Percentiles rank a stretch among this genome's conserved stretches.
phyloP scores from a whole-genome alignment of 2,113 vertebrate species.

The Neotoma lepida region DNA sequence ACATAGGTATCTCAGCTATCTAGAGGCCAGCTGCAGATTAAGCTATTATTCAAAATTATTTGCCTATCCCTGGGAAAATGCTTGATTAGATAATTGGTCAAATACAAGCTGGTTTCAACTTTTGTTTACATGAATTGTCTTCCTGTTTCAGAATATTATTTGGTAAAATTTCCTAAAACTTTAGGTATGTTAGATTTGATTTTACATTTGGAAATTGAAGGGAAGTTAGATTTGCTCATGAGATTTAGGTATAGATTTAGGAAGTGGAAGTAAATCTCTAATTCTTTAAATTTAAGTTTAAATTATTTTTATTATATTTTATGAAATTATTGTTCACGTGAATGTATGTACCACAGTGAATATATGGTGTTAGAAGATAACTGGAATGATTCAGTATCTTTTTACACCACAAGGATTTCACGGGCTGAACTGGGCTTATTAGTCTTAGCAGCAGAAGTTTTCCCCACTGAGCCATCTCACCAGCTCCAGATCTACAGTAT shows the following conservation, averaged over 20 bases:
- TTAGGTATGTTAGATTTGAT: neutral
- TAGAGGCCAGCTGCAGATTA: neutral
- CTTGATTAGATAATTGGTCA: slow-evolving; percentile 20
- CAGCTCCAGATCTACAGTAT: neutral
- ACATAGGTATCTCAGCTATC: slow-evolving; percentile 49
- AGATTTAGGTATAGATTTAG: neutral
- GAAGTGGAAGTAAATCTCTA: neutral
- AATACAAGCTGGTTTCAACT: neutral
- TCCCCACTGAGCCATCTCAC: neutral
- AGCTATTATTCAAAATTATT: slow-evolving; percentile 48
- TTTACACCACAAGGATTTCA: neutral
- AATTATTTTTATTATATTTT: neutral
- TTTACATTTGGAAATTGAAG: neutral
- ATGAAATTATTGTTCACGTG: neutral
- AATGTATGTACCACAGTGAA: neutral
- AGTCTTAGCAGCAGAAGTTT: neutral
- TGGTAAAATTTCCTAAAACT: neutral
- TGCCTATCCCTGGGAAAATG: slow-evolving; percentile 18
- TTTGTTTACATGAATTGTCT: slow-evolving; percentile 26
- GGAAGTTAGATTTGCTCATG: neutral
- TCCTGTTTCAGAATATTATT: slow-evolving; percentile 28
- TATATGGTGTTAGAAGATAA: neutral
- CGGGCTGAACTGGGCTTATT: no score
- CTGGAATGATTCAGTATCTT: neutral
- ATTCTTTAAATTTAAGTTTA: neutral